Percentiles rank a stretch among this genome's conserved stretches.
Evolutionary conservation across 2,797 vertebrate genomes (phyloP).

Genomic region (Dromococcyx pavoninus): DNA sequence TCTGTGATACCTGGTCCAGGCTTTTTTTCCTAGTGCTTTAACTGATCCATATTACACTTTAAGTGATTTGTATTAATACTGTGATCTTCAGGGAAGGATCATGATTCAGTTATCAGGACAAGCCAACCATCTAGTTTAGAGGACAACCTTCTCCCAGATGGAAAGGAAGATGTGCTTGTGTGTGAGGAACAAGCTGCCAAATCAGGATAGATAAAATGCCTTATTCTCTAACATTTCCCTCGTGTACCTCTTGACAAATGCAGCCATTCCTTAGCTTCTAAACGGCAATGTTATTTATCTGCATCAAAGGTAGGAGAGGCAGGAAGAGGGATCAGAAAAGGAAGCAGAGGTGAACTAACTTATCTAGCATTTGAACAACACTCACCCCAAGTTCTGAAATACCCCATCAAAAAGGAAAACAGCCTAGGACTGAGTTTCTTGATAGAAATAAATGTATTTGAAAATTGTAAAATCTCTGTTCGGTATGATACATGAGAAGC

Average conservation of each 20-base stretch:
- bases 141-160: background rate
- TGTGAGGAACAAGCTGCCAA: background rate
- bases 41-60: background rate
- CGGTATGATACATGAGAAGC: background rate
- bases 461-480: background rate
- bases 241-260: background rate
- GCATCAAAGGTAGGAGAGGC: background rate
- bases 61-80: background rate
- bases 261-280: background rate
- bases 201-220: background rate
- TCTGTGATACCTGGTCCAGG: background rate
- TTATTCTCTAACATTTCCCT: background rate
- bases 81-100: background rate
- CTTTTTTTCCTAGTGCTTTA: background rate
- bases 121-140: background rate
- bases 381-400: background rate
- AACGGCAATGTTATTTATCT: slow-evolving; percentile 16
- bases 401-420: slow-evolving; percentile 8
- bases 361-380: background rate
- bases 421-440: background rate
- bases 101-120: background rate
- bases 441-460: background rate
- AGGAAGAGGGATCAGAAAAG: background rate
- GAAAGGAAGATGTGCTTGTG: background rate
- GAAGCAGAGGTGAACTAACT: background rate